A percentile compares a stretch with the other conserved stretches of the same genome.
Conservation (phyloP, 2,113 vertebrate genomes). For the Catagonus wagneri region DNA sequence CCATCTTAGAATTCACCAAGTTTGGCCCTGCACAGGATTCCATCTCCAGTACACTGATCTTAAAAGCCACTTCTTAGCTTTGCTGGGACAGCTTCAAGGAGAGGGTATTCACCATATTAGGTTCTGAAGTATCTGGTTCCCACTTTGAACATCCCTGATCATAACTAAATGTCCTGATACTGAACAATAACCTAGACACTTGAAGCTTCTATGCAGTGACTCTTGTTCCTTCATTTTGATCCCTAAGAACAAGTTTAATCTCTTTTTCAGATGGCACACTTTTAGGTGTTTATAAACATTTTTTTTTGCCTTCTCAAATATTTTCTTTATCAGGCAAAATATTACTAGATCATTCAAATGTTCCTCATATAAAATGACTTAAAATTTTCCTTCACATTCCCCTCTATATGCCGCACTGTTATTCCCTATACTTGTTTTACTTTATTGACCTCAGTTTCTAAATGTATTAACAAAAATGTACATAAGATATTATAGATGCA, state of each 20-base stretch:
- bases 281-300: background rate
- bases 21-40: background rate
- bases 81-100: background rate
- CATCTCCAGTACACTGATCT: background rate
- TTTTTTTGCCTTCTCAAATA: background rate
- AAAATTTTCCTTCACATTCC: background rate
- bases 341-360: background rate
- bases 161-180: background rate
- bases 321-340: background rate
- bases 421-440: background rate
- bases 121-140: background rate
- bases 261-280: background rate
- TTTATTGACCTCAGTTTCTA: background rate
- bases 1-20: background rate
- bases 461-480: background rate
- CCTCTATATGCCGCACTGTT: background rate
- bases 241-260: background rate
- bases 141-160: background rate
- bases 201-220: background rate
- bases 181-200: background rate
- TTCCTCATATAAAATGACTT: background rate
- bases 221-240: background rate
- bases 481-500: background rate
- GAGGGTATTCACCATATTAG: accelerated
- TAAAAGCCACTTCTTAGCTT: background rate